These are phyloP conservation scores for Aleadryas rufinucha DNA, from an alignment of 2,113 vertebrate species.

Conservation along the genomic window DNA sequence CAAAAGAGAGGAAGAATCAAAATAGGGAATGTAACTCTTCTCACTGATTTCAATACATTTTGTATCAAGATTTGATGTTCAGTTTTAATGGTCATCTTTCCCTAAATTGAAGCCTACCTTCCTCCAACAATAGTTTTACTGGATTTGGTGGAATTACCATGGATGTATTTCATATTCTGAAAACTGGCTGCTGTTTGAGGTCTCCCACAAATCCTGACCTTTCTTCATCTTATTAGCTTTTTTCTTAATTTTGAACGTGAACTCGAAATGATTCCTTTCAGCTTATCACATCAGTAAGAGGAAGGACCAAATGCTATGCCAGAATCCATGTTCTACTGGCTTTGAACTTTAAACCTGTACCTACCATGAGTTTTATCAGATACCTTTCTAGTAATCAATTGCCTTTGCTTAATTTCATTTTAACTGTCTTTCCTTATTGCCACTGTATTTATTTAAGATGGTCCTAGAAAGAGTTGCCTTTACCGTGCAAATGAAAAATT, in stretches of 20 bases:
- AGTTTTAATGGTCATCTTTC: background rate
- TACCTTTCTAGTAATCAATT: background rate
- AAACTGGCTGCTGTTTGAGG: background rate
- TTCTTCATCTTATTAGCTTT: background rate
- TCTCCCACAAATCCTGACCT: background rate
- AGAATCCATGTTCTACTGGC: background rate
- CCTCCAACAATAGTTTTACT: background rate
- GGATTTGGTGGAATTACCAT: background rate
- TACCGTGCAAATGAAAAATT: background rate
- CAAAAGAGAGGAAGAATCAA: background rate
- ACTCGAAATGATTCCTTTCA: background rate
- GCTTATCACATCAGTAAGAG: background rate
- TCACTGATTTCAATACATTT: background rate
- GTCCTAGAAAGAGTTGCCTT: background rate
- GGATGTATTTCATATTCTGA: background rate
- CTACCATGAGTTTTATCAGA: background rate
- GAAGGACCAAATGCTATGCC: background rate
- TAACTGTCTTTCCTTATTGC: background rate
- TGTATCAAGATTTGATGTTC: background rate
- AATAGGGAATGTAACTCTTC: background rate
- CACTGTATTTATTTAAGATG: background rate
- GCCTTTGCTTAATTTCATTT: background rate
- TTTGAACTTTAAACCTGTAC: background rate
- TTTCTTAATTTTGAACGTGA: background rate
- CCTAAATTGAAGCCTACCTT: background rate